Evolutionary conservation across 2,888 invertebrate species (phyloP), one percentile per base, ranked within the genome.

Genomic region (Harpalus rufipes): DNA sequence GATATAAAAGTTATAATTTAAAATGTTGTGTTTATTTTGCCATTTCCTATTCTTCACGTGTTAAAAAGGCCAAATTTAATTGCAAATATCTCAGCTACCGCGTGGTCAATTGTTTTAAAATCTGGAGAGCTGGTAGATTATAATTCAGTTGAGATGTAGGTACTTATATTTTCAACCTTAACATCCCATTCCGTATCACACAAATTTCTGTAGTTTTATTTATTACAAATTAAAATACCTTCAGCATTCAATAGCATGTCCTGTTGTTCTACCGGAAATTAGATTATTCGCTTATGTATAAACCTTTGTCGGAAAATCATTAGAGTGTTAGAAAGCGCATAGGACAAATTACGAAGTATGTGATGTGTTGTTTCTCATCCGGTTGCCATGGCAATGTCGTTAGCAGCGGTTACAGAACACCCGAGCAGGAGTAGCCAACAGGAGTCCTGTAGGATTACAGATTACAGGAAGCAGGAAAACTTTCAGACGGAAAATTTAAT

Each of bases 301-400:
- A 12, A 51, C 10, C 44, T 51, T 51, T 51, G 44, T 51, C 10
- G 44, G 32, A 21, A 21, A 21, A 10, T 10, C 44, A 10, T 44
- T 7, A 10, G 8, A 10, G 44, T 1, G 44, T 44, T 10, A 5
- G 44, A 59, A 16, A 59, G 7, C 14, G 59, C 21, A 63, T 7
- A 8, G 63, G 21, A 5, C 63, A 12, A 63, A 63, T 12, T 21
- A 21, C 7, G 10, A 63, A 21, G 8, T 18, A 63, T 32, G 63
- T 21, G 25, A 21, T 68, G n/a, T 59, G 63, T 21, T 18, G 5
- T 25, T 68, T 68, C 32, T 5, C 68, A 39, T 32, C 32, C 68
- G 68, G 68, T 68, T 68, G 68, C 68, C 39, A 68, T 68, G 68
- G 68, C 39, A 68, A 68, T 39, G 68, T 68, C 68, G 32, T 25